These are phyloP conservation scores for Catharus fuscescens DNA, from an alignment of 2,113 vertebrate species.

Conservation along the genomic window DNA sequence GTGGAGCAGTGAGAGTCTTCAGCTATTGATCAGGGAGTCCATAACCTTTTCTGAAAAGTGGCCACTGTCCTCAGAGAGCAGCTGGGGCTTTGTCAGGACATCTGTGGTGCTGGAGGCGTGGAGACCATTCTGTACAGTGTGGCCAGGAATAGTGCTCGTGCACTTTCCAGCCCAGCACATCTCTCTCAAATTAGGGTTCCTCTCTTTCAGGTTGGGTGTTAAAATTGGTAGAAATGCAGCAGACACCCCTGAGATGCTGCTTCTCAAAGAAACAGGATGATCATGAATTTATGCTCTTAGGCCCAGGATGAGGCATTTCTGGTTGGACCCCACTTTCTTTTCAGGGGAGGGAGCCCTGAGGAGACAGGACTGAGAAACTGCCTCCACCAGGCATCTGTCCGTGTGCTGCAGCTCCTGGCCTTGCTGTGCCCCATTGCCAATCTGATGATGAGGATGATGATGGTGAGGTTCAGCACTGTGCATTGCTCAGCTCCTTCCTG, in stretches of 20 bases:
- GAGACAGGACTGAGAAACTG: background rate
- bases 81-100: background rate
- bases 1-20: background rate
- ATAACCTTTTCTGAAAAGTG: background rate
- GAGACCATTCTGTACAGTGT: background rate
- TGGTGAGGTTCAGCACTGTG: background rate
- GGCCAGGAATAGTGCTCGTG: fast-evolving
- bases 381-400: background rate
- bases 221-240: background rate
- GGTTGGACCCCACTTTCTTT: background rate
- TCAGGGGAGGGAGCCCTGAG: background rate
- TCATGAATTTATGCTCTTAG: background rate
- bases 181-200: background rate
- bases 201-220: background rate
- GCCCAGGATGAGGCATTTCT: background rate
- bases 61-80: background rate
- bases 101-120: background rate
- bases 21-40: background rate
- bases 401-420: background rate
- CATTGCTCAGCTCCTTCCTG: background rate
- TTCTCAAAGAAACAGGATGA: background rate
- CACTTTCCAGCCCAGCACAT: background rate
- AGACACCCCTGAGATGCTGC: background rate
- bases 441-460: background rate
- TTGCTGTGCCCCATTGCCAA: background rate